Evolutionary conservation across 1,140 invertebrate species (phyloP).

Genomic region (Zaprionus davidi): DNA sequence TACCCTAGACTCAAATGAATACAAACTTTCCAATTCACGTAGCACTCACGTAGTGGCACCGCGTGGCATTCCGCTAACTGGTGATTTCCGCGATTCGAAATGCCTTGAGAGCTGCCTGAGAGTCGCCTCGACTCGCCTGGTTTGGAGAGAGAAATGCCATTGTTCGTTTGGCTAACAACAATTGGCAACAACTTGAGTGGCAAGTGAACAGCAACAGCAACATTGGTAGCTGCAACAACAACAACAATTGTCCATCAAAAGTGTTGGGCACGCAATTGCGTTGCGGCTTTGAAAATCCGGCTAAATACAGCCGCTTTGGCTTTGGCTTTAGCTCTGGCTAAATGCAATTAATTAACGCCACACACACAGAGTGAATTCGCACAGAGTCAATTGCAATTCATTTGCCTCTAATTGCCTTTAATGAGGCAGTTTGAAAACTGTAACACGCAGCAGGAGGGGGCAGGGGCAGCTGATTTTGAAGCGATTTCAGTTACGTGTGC

Average conservation of each 20-base stretch:
- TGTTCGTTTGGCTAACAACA: conserved; percentile 63
- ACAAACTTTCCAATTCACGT: conserved; percentile 39
- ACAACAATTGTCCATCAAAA: conserved; percentile 54
- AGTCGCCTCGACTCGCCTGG: conserved; percentile 9
- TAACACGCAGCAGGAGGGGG: conserved; percentile 20
- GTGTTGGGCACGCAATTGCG: conserved; percentile 72
- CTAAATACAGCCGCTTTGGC: conserved; percentile 24
- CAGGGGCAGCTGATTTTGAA: conserved; percentile 46
- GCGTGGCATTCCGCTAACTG: conserved; percentile 40
- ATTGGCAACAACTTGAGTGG: conserved; percentile 23
- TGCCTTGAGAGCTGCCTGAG: conserved; percentile 51
- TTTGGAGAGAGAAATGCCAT: conserved; percentile 59
- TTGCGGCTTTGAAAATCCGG: conserved; percentile 40
- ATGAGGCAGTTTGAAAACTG: conserved; percentile 56
- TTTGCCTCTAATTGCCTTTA: conserved; percentile 64
- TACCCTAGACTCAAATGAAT: conserved; percentile 16
- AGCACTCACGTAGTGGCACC: neutral
- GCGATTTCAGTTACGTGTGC: conserved; percentile 62
- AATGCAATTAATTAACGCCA: conserved; percentile 74
- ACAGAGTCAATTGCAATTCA: conserved; percentile 52
- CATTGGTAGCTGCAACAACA: neutral
- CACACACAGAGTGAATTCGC: conserved; percentile 18
- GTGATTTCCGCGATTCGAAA: conserved; percentile 63
- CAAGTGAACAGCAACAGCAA: conserved; percentile 3
- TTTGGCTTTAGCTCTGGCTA: conserved; percentile 11